Evolutionary conservation across 2,113 vertebrate species (phyloP).

Genomic region (Rhabdomys dilectus): DNA sequence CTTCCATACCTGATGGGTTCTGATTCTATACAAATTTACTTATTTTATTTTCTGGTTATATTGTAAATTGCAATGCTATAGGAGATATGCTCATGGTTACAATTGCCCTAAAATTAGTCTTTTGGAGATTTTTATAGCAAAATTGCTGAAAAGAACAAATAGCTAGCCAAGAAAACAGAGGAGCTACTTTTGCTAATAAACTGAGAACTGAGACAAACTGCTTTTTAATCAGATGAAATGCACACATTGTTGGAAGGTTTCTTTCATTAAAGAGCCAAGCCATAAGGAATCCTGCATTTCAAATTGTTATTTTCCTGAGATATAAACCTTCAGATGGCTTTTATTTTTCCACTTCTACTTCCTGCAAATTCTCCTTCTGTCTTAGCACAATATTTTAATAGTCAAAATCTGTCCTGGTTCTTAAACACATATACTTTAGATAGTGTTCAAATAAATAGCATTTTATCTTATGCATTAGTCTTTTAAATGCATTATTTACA

Average conservation of each 20-base stretch:
- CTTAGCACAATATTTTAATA: constrained; percentile 34
- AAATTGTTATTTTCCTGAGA: constrained; percentile 29
- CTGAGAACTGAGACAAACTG: not conserved
- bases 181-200: not conserved
- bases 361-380: not conserved
- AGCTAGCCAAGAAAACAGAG: not conserved
- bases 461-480: constrained; percentile 33
- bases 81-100: not conserved
- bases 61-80: not conserved
- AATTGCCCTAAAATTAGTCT: not conserved
- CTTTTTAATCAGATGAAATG: not conserved
- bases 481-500: constrained; percentile 57
- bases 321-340: constrained; percentile 25
- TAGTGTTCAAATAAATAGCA: not conserved
- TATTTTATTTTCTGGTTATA: constrained; percentile 28
- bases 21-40: not conserved
- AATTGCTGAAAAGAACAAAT: not conserved
- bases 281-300: constrained; percentile 18
- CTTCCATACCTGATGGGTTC: not conserved
- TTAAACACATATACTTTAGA: constrained; percentile 34
- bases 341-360: not conserved
- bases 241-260: not conserved
- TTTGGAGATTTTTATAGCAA: constrained; percentile 20
- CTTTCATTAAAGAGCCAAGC: not conserved
- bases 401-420: not conserved